A percentile compares a stretch with the other conserved stretches of the same genome.
phyloP scores from a whole-genome alignment of 2,797 vertebrate species.

The Bradypodion ventrale region DNA sequence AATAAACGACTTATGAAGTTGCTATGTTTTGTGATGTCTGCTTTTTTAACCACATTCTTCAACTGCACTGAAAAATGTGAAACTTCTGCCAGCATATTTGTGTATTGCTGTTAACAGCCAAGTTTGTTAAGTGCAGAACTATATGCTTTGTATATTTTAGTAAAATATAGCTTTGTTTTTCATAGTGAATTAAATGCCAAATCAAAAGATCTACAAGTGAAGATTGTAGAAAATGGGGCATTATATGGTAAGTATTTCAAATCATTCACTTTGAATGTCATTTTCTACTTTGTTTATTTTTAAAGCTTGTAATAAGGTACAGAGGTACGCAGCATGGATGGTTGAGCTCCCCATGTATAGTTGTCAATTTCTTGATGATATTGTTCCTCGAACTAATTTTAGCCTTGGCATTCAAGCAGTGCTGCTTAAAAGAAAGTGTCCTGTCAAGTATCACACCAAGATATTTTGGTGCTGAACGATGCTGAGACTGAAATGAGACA shows the following conservation, averaged over 20 bases:
- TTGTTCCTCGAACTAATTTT: too few species aligned
- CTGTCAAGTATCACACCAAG: too few species aligned
- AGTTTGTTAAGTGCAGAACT: background rate
- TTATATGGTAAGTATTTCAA: slow-evolving; percentile 80
- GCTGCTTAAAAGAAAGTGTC: too few species aligned
- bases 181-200: slow-evolving; percentile 92
- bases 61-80: background rate
- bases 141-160: background rate
- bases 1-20: background rate
- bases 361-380: too few species aligned
- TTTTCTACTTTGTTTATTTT: background rate
- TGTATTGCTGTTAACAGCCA: background rate
- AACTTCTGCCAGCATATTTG: background rate
- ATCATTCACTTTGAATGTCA: slow-evolving; percentile 17
- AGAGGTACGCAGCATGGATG: too few species aligned
- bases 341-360: too few species aligned
- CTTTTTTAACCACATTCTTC: background rate
- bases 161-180: slow-evolving; percentile 45
- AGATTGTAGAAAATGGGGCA: slow-evolving; percentile 79
- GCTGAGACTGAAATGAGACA: too few species aligned
- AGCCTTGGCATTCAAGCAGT: too few species aligned
- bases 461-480: too few species aligned
- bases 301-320: too few species aligned
- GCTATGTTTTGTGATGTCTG: background rate
- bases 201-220: slow-evolving; percentile 88